Conservation (phyloP, 2,888 invertebrate genomes). For the Emmelina monodactyla region DNA sequence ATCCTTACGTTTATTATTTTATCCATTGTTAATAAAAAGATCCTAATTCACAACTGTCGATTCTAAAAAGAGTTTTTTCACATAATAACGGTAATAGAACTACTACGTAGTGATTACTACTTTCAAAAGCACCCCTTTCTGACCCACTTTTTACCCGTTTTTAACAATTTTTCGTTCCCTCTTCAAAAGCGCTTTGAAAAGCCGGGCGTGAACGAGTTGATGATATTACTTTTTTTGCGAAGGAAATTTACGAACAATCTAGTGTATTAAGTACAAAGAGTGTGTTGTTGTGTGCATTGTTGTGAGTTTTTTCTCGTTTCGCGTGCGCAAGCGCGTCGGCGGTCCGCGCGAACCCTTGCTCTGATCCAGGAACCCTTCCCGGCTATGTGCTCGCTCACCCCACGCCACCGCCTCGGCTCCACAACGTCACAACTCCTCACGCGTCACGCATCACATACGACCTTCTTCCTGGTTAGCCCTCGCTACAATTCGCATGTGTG, state of each 20-base stretch:
- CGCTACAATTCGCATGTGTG: slow-evolving; percentile 64
- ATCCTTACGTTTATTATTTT: slow-evolving; percentile 33
- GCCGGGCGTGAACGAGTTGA: slow-evolving; percentile 67
- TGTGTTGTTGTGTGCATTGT: slow-evolving; percentile 56
- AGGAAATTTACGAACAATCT: slow-evolving; percentile 63
- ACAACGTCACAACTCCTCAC: slow-evolving; percentile 25
- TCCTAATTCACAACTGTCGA: slow-evolving; percentile 48
- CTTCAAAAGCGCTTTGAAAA: slow-evolving; percentile 59
- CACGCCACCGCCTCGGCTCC: slow-evolving; percentile 12
- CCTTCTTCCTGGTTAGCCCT: slow-evolving; percentile 24
- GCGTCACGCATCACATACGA: slow-evolving; percentile 25
- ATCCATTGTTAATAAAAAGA: slow-evolving; percentile 35
- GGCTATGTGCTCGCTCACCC: slow-evolving; percentile 27
- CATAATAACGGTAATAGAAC: slow-evolving; percentile 64
- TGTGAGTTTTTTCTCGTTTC: slow-evolving; percentile 55
- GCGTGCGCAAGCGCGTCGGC: slow-evolving; percentile 66
- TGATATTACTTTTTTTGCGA: slow-evolving; percentile 63
- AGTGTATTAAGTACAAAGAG: slow-evolving; percentile 62
- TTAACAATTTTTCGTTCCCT: slow-evolving; percentile 57
- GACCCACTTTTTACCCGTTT: slow-evolving; percentile 65
- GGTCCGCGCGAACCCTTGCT: slow-evolving; percentile 60
- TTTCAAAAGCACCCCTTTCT: slow-evolving; percentile 65
- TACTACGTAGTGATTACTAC: slow-evolving; percentile 60
- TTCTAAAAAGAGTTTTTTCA: slow-evolving; percentile 42
- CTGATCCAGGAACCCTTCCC: slow-evolving; percentile 59